Base-by-base conservation (phyloP, 2,113 vertebrate genomes). In the Hippocampus guttulatus region DNA sequence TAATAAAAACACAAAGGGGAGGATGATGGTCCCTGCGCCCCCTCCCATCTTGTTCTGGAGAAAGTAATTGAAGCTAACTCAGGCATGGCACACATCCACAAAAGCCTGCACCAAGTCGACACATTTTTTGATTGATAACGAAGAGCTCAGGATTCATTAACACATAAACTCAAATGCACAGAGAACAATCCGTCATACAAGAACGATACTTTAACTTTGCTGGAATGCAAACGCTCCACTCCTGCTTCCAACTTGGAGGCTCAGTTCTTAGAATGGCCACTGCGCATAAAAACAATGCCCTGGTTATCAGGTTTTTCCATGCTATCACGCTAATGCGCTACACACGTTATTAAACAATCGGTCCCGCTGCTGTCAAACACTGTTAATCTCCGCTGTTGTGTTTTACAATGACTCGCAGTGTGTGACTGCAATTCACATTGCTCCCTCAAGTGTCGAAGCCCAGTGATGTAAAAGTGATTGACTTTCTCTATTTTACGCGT, bases 291-390 rank as follows among this genome's bases (percentile, higher is more conserved):
- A 82, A 85, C 70, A 84, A 76, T 80, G 85, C 80, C 79, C 76
- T 67, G 83, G 80, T 81, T 81, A 70, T 84, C 72, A 62, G 81
- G 72, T 45, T 76, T 87, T 87, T 84, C 85, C 88, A 84, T 87
- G 62, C 67, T 73, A 76, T 86, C 76, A 79, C 73, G 80, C 65
- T 75, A 74, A 75, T 70, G 68, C 71, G 77, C 54, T 76, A 84
- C 83, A 81, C 81, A 69, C 21, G 73, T 77, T 38, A 74, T 75
- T 77, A 83, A 86, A 87, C 71, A 78, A 79, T 84, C 79, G 77
- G 47, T 51, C 71, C 65, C 62, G 23, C 69, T 8, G 43, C 82
- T 81, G 87, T 88, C 84, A 85, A 84, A 82, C 81, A 73, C 57
- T 49, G 45, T 77, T 23, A 54, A 71, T 78, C 76, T 75, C 70